A percentile compares a stretch with the other conserved stretches of the same genome.
phyloP scores from a whole-genome alignment of 2,888 invertebrate genomes.

The Anodontia alba region DNA sequence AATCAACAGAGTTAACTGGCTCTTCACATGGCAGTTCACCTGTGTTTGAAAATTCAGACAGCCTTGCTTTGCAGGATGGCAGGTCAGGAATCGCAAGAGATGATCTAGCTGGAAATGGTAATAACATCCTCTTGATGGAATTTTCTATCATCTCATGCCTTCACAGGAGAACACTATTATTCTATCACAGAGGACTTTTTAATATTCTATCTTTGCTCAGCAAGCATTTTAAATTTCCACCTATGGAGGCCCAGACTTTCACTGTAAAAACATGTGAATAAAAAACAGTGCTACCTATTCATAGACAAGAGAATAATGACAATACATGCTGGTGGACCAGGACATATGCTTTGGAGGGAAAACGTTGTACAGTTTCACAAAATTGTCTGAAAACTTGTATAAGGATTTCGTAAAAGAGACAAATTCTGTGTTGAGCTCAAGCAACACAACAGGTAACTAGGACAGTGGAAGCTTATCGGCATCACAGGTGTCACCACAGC shows the following conservation, averaged over 20 bases:
- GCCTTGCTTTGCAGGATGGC: too few relatives aligned
- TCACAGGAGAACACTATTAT: neutral
- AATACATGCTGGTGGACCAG: slow-evolving; percentile 4
- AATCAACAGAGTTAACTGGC: neutral
- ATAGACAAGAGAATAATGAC: neutral
- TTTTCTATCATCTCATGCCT: slow-evolving; percentile 4
- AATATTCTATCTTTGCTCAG: neutral
- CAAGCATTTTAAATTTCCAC: neutral
- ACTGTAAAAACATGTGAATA: neutral
- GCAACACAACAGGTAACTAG: neutral
- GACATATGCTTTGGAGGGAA: neutral
- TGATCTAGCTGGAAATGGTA: neutral
- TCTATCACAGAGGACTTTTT: neutral
- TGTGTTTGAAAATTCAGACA: too few relatives aligned
- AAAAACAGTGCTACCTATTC: neutral
- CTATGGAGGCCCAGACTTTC: neutral
- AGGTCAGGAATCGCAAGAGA: neutral
- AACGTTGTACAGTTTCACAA: neutral
- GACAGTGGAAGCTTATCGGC: slow-evolving; percentile 2
- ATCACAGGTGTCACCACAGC: slow-evolving; percentile 3
- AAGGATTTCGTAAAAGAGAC: neutral
- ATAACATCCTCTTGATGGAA: too few relatives aligned
- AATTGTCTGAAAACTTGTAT: neutral
- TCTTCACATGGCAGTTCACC: neutral
- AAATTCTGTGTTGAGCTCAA: too few relatives aligned